Evolutionary conservation across 2,113 vertebrate genomes (phyloP).

Genomic region (Heliornis fulica): DNA sequence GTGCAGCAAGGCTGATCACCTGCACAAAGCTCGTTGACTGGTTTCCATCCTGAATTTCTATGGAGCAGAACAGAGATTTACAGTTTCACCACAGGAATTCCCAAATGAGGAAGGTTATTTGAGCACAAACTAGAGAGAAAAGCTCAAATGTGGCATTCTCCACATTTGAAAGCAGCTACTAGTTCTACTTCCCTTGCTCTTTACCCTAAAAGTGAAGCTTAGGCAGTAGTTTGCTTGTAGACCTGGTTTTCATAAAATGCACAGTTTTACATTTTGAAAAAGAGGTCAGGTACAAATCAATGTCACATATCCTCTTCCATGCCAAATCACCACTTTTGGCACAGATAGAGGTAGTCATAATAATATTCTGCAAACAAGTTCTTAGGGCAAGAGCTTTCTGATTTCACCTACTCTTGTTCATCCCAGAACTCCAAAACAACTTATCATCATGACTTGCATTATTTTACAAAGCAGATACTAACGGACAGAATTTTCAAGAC

Average conservation of each 20-base stretch:
- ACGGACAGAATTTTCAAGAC: not conserved
- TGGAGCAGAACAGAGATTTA: not conserved
- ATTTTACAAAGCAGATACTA: not conserved
- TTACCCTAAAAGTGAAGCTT: not conserved
- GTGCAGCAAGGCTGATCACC: not conserved
- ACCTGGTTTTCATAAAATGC: not conserved
- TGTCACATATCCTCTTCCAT: not conserved
- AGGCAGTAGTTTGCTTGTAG: not conserved
- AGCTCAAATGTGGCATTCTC: not conserved
- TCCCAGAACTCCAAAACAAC: not conserved
- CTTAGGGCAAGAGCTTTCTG: not conserved
- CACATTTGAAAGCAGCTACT: not conserved
- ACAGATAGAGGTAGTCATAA: not conserved
- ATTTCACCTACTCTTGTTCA: not conserved
- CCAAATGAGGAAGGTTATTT: accelerated
- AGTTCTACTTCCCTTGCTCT: not conserved
- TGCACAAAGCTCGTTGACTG: not conserved
- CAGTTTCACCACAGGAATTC: not conserved
- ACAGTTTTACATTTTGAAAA: not conserved
- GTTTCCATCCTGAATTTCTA: not conserved
- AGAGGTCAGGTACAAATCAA: not conserved
- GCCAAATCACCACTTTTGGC: not conserved
- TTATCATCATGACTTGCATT: not conserved
- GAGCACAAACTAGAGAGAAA: not conserved
- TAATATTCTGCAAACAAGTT: not conserved